A percentile compares a stretch with the other conserved stretches of the same genome.
Evolutionary conservation across 2,113 vertebrate species (phyloP).

Genomic region (Trachemys scripta): DNA sequence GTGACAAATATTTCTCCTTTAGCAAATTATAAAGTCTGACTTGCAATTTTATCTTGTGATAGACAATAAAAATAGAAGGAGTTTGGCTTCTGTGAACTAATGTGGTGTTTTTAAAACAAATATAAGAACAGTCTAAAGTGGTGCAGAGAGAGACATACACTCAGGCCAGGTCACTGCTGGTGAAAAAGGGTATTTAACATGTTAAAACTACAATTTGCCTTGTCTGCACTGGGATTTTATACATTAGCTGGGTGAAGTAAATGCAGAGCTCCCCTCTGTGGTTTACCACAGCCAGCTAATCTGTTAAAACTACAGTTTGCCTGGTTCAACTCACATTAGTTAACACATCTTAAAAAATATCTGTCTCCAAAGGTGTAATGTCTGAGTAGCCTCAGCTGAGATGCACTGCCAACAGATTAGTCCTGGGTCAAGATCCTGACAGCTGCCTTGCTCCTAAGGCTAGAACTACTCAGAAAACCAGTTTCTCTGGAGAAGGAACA

Average conservation of each 20-base stretch:
- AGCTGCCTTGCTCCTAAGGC: neutral
- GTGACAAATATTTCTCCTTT: conserved; percentile 4
- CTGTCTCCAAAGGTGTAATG: too few species aligned
- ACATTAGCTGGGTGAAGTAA: neutral
- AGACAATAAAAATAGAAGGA: conserved; percentile 65
- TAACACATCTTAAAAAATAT: neutral
- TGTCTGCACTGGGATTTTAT: neutral
- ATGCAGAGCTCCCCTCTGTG: neutral
- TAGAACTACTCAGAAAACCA: neutral
- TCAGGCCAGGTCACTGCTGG: conserved; percentile 13
- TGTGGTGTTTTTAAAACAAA: conserved; percentile 54
- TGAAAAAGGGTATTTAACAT: conserved; percentile 20
- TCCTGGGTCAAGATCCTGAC: neutral
- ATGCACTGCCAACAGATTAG: neutral
- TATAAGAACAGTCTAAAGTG: conserved; percentile 57
- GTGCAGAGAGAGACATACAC: neutral
- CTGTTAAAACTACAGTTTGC: neutral
- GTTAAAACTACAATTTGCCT: neutral
- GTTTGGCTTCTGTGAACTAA: neutral
- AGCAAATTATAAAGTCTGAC: neutral
- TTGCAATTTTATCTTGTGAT: neutral
- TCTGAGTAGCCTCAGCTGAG: neutral
- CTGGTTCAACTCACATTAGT: neutral
- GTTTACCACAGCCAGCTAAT: neutral
- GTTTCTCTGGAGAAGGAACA: neutral